Base-by-base conservation (phyloP, 2,797 vertebrate species). In the Aotus griseimembra region DNA sequence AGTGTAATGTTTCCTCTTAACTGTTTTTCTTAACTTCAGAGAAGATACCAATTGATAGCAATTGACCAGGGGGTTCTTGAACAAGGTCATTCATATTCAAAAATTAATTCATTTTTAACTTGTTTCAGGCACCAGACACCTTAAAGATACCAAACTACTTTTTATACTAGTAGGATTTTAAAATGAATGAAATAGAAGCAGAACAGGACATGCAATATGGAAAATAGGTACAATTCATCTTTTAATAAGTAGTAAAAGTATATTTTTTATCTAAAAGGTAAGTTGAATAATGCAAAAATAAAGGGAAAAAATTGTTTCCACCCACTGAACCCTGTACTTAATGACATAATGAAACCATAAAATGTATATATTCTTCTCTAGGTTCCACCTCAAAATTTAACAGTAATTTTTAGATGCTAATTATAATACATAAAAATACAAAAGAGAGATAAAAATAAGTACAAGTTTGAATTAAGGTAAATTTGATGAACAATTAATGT, bases 11-110 rank as follows among this genome's bases (percentile, higher is more conserved):
- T 92, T 81, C 76, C 30, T 70, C 22, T 52, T 73, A 93, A 90
- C 46, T 87, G 36, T 87, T 94, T 95, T 73, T 81, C 41, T 96
- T 94, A 46, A 84, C 44, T 84, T 94, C 55, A 72, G 48, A 88
- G 41, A 89, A 15, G 8, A 75, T 57, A 57, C 44, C 92, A 67
- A 88, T 94, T 86, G 39, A 72, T 84, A 81, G 39, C 48, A 94
- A 55, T 93, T 58, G 46, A 83, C 46, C 30, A 57, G 13, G 7
- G 41, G 58, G 5, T 75, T 79, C n/a, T 67, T 20, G 73, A 83
- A 87, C 15, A 96, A 87, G 41, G 33, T 82, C 33, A 89, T 73
- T 88, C 24, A 73, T 81, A 92, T 39, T 92, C 28, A 85, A 91
- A 75, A 89, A 86, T 50, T 10, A 50, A 77, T 77, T 95, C 33